Percentiles rank a stretch among this genome's conserved stretches.
phyloP scores from a whole-genome alignment of 2,888 invertebrate genomes.

The Pantelozetes paolii region DNA sequence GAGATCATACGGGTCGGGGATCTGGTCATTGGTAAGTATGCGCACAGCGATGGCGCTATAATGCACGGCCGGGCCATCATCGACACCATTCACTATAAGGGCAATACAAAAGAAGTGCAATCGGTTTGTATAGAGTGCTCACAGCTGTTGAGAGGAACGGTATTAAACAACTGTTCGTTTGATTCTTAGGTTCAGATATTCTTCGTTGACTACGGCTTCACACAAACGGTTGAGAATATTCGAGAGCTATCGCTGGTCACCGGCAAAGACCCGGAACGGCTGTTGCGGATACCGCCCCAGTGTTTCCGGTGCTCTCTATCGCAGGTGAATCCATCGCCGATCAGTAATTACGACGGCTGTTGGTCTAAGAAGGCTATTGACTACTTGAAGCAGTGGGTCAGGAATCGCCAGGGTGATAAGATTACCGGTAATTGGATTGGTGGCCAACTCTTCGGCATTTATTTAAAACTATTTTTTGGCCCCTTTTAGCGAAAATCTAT shows the following conservation, averaged over 20 bases:
- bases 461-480: background rate
- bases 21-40: background rate
- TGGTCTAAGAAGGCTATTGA: conserved; percentile 61
- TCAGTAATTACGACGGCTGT: conserved; percentile 59
- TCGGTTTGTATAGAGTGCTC: background rate
- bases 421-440: conserved; percentile 44
- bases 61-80: background rate
- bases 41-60: background rate
- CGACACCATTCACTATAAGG: conserved; percentile 8
- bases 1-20: background rate
- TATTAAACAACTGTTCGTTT: background rate
- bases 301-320: conserved; percentile 69
- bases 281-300: conserved; percentile 46
- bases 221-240: background rate
- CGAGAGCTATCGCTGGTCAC: background rate
- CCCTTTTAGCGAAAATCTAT: conserved; percentile 54
- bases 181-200: conserved; percentile 59
- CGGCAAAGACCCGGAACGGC: background rate
- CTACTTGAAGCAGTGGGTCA: conserved; percentile 49
- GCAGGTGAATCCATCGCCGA: conserved; percentile 65
- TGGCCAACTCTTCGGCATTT: conserved; percentile 36
- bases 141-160: background rate
- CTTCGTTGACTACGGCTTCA: conserved; percentile 72
- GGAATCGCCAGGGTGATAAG: conserved; percentile 45
- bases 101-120: background rate